A percentile compares a stretch with the other conserved stretches of the same genome.
phyloP scores from a whole-genome alignment of 2,113 vertebrate species.

The Balaenoptera acutorostrata region DNA sequence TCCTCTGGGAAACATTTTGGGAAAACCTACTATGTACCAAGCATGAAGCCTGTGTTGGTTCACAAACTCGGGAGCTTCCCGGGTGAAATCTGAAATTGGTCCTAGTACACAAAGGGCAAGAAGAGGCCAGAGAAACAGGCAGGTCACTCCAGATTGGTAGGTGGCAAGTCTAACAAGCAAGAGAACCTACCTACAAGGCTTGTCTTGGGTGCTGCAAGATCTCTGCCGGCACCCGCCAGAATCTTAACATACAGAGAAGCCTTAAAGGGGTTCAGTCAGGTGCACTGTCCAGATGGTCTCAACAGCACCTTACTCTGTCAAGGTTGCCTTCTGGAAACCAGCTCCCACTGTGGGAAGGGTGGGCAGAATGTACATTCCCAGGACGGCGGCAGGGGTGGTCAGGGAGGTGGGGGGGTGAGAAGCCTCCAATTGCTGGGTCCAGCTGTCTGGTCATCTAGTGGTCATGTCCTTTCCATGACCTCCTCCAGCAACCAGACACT shows the following conservation, averaged over 20 bases:
- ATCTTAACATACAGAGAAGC: not conserved
- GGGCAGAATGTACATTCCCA: not conserved
- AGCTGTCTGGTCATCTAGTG: not conserved
- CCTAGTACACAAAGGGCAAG: not conserved
- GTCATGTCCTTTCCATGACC: not conserved
- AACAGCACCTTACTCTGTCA: not conserved
- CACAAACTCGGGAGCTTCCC: not conserved
- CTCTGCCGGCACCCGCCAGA: not conserved
- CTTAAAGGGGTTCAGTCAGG: not conserved
- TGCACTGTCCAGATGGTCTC: not conserved
- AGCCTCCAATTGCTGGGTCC: fast-evolving
- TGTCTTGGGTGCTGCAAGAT: not conserved
- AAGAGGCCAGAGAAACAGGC: not conserved
- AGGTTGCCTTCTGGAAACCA: not conserved
- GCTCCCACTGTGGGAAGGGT: not conserved
- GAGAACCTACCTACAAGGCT: not conserved
- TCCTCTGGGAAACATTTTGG: not conserved
- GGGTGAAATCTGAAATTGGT: not conserved
- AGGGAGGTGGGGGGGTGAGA: not conserved
- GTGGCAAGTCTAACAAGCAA: not conserved
- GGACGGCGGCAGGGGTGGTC: not conserved
- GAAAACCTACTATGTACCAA: not conserved
- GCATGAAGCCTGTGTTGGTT: not conserved
- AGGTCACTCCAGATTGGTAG: not conserved
- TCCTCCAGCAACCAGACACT: not conserved